These are phyloP conservation scores for Drosophila quasianomalipes DNA, from an alignment of 2,888 invertebrate genomes.

Conservation along the genomic window DNA sequence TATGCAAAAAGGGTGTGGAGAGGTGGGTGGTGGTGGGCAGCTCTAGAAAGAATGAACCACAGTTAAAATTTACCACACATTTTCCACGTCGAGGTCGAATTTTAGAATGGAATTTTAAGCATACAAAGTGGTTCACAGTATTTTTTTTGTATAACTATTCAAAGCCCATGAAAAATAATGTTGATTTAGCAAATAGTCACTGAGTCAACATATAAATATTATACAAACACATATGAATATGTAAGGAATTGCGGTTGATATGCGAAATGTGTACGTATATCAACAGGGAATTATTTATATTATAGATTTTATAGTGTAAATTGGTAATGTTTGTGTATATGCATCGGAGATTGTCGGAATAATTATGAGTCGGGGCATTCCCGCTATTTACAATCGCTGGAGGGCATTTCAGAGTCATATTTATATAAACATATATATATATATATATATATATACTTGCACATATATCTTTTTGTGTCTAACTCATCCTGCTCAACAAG, in stretches of 20 bases:
- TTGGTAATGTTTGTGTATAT: neutral
- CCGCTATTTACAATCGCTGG: neutral
- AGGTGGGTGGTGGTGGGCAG: neutral
- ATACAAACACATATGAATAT: neutral
- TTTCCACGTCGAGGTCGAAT: neutral
- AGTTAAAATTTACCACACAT: neutral
- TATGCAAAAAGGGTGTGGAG: neutral
- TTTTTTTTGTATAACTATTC: neutral
- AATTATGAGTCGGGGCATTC: slow-evolving; percentile 17
- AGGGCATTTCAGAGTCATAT: slow-evolving; percentile 11
- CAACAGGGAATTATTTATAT: neutral
- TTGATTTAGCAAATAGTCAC: neutral
- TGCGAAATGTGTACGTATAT: too few species aligned
- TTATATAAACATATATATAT: neutral
- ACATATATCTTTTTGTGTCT: neutral
- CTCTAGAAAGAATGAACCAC: neutral
- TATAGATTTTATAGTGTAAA: neutral
- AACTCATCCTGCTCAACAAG: slow-evolving; percentile 2
- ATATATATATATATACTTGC: neutral
- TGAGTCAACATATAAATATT: neutral
- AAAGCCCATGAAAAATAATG: neutral
- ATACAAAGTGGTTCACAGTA: neutral
- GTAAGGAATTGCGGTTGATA: neutral
- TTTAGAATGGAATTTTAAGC: neutral
- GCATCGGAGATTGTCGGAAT: neutral